Percentiles rank a stretch among this genome's conserved stretches.
Evolutionary conservation across 2,888 invertebrate species (phyloP).

Genomic region (Achlya flavicornis): DNA sequence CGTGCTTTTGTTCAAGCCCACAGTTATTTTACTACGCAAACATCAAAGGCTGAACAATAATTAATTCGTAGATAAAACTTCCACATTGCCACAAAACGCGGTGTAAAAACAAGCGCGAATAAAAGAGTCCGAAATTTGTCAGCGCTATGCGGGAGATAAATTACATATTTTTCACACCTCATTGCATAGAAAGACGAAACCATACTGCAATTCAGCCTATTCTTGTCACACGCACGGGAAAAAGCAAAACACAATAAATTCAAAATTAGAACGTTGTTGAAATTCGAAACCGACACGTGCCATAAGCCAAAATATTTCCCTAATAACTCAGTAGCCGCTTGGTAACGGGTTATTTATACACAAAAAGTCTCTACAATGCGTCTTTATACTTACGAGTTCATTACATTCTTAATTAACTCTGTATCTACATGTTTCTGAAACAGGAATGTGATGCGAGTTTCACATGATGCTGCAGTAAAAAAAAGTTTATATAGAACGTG

Average conservation of each 20-base stretch:
- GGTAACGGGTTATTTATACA: conserved; percentile 37
- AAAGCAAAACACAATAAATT: conserved; percentile 41
- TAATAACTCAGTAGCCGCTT: conserved; percentile 29
- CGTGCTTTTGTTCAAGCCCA: conserved; percentile 5
- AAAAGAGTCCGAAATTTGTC: conserved; percentile 10
- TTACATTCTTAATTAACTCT: too few relatives aligned
- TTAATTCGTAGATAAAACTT: conserved; percentile 37
- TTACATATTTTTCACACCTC: background rate
- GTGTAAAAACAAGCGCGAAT: conserved; percentile 31
- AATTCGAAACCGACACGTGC: conserved; percentile 55
- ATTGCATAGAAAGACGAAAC: conserved; percentile 4
- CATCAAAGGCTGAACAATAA: conserved; percentile 37
- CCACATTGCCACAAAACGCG: conserved; percentile 30
- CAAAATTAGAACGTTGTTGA: conserved; percentile 51
- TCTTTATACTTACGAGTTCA: conserved; percentile 11
- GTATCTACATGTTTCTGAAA: too few relatives aligned
- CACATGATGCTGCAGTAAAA: too few relatives aligned
- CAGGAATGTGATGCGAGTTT: too few relatives aligned
- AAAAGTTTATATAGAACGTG: too few relatives aligned
- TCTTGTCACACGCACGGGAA: conserved; percentile 35
- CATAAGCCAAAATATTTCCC: conserved; percentile 50
- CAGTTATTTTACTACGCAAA: conserved; percentile 13
- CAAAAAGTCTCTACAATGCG: conserved; percentile 27
- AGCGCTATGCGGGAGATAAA: background rate
- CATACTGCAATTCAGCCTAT: conserved; percentile 27